Evolutionary conservation across 2,888 invertebrate genomes (phyloP), one percentile per base, ranked within the genome.

Genomic region (Germaria angustata): DNA sequence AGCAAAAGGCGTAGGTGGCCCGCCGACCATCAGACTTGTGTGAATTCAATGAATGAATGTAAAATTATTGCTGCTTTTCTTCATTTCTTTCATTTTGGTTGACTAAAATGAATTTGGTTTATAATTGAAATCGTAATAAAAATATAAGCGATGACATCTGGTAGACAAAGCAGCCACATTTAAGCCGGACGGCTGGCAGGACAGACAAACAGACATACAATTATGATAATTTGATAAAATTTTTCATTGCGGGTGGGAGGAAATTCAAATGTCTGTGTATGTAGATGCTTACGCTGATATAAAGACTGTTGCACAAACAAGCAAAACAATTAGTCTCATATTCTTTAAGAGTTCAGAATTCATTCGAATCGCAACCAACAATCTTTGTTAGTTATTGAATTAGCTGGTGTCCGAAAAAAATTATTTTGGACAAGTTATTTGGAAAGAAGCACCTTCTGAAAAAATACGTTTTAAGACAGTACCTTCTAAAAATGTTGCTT

Each of bases 61-160:
- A 53, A 69, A 69, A 61, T 77, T 61, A 61, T 61, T 63, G 68
- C 44, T n/a, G 51, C 44, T 41, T 51, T 61, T 59, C 39, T 32
- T 7, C 36, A 65, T 17, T 57, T 65, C 32, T 39, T 49, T 69
- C 36, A 46, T 20, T 49, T 44, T 15, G 3, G 20, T 51, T 41
- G 17, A 49, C 41, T 65, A 57, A 79, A 65, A 82, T 79, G 71
- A 82, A 76, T 82, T 79, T 69, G 61, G 59, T 71, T 46, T 71
- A 71, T 76, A 82, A 82, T 82, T 82, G 82, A 82, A 82, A 71
- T 82, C 66, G 76, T 73, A 82, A 82, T 82, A 82, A 82, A 82
- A 79, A 79, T 79, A 75, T 66, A 75, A 79, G 82, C 82, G 82
- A 66, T 82, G 82, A 82, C 82, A 76, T 76, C 71, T 79, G 82